Conservation (phyloP, 2,113 vertebrate species). For the Neotragus pygmaeus region DNA sequence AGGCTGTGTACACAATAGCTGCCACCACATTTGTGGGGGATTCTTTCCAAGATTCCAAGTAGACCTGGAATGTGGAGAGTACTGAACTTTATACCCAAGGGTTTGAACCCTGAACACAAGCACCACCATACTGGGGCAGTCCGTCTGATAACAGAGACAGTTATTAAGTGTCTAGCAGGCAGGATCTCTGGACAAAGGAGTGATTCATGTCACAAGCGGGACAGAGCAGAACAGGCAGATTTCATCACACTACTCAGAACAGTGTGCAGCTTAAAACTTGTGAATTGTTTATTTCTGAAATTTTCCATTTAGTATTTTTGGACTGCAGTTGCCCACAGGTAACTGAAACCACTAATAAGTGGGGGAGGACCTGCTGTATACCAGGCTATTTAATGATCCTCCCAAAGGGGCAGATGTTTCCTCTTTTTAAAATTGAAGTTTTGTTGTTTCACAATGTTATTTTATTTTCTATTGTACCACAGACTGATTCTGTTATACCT, state of each 20-base stretch:
- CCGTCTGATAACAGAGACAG: neutral
- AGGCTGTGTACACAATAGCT: too few species aligned
- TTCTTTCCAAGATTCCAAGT: neutral
- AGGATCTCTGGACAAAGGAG: neutral
- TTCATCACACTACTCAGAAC: neutral
- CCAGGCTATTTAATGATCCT: neutral
- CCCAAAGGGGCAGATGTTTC: neutral
- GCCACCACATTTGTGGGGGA: neutral
- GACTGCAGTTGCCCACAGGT: neutral
- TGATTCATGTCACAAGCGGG: neutral
- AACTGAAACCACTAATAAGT: neutral
- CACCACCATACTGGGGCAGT: neutral
- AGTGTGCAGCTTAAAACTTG: neutral
- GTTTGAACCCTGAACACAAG: neutral
- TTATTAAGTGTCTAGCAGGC: neutral
- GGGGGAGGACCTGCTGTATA: neutral
- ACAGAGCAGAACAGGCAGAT: neutral
- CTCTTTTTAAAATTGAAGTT: neutral
- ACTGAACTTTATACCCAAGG: neutral
- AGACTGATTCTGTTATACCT: neutral
- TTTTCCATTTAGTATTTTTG: neutral
- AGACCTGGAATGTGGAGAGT: neutral
- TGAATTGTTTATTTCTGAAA: neutral
- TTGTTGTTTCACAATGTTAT: neutral
- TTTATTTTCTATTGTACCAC: neutral